Evolutionary conservation across 2,113 vertebrate genomes (phyloP), one percentile per base, ranked within the genome.

Genomic region (Diglossa brunneiventris): DNA sequence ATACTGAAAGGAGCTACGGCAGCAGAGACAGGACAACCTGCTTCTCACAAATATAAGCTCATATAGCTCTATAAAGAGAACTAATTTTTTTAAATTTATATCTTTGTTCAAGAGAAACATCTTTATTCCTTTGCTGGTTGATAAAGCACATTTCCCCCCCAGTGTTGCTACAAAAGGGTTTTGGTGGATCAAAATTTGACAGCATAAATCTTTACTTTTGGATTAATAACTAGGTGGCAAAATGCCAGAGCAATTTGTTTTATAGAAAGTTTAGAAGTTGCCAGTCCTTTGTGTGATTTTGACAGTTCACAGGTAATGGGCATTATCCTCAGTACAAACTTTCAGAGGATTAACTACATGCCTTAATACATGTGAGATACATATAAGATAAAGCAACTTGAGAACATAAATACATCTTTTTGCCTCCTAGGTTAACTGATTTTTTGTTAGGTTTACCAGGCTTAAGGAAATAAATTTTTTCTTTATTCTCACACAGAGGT

Each of bases 351-450:
- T 49, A 64, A 62, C 22, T 56, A 87, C 26, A 83, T 86, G 37
- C 13, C 39, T 73, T 86, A 72, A n/a, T 58, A 24, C 20, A 39
- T 41, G 11, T 30, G 37, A 64, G 37, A 87, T 13, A 58, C 3
- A 30, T 22, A 17, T 5, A 62, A 66, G 44, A 77, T 7, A 46
- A 83, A 64, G 20, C 23, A 75, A 56, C 13, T 24, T 52, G 11
- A 73, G 17, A 91, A 88, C 3, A 70, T 35, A 66, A 69, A 81
- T 31, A 52, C 10, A 17, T 8, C 21, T 77, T 42, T 10, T 20
- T 0, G 0, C 0, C 2, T 8, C 1, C 22, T 2, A 56, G 41
- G 7, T 42, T 76, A 52, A 75, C 15, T 75, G 23, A 39, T 46
- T 23, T 28, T 7, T n/a, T 44, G 12, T 28, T 80, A 44, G 4